Evolutionary conservation across 1,140 invertebrate genomes (phyloP), one percentile per base, ranked within the genome.

Genomic region (Drosophila neocordata): DNA sequence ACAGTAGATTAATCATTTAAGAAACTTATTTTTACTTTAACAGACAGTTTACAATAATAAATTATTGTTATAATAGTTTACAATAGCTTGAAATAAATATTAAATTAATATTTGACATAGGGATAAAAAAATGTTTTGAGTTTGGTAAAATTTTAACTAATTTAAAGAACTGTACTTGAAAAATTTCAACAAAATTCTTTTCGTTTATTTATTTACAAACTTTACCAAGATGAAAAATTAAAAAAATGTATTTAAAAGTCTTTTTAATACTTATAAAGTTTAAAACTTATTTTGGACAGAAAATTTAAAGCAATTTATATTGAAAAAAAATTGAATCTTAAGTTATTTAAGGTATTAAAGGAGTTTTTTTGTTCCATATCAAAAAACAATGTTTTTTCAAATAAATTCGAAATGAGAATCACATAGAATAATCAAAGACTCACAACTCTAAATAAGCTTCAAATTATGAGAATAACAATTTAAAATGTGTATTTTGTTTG

Each of bases 371-470:
- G 6, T 4, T 24, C 1, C 2, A 24, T 2, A 24, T 2, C 2
- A 4, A 24, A 1, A 2, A 4, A 24, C 1, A 2, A 1, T 31
- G 4, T 6, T 6, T 31, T 31, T 31, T 31, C n/a, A 31, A 6
- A 15, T 18, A 18, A 44, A 44, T 44, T 48, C 8, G 8, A 48
- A 13, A 11, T 31, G 8, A 20, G 18, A 48, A 48, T 48, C 41
- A 48, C 41, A 48, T 48, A 20, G 56, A 24, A 51, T 22, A n/a
- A 48, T 9, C 11, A 1, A 48, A 20, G n/a, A 48, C 27, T 56
- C 53, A 56, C 53, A 56, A 34, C 53, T 56, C 53, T 56, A 34
- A 56, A 27, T 4, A 60, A 31, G 4, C 27, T 31, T 31, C 27
- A 4, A 31, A 6, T 31, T 60, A 22, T 24, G 12, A n/a, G 22